Percentiles rank a stretch among this genome's conserved stretches.
Conservation (phyloP, 2,797 vertebrate species). For the Cirrhinus molitorella region DNA sequence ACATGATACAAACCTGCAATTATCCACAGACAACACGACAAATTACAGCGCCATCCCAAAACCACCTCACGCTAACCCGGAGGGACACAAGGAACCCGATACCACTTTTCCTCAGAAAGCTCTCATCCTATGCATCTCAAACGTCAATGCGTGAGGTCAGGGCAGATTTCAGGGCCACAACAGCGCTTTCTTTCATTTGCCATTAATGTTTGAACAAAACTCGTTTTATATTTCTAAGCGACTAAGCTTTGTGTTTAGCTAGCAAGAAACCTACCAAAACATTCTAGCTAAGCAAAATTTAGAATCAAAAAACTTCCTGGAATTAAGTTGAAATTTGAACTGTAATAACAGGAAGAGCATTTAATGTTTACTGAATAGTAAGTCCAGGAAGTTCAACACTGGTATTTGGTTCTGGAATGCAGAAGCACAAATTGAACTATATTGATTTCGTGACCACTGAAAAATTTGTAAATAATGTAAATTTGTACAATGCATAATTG, state of each 20-base stretch:
- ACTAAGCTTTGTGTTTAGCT: neutral
- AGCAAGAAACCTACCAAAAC: neutral
- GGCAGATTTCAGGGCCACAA: neutral
- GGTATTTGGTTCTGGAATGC: neutral
- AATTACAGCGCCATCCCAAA: slow-evolving; percentile 52
- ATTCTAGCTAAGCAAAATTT: neutral
- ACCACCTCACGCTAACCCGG: slow-evolving; percentile 36
- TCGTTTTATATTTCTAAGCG: neutral
- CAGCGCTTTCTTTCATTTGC: neutral
- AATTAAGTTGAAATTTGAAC: neutral
- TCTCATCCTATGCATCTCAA: neutral
- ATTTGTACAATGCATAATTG: neutral
- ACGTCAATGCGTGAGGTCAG: slow-evolving; percentile 1
- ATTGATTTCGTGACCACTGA: no score
- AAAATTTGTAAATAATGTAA: no score
- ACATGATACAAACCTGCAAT: slow-evolving; percentile 51
- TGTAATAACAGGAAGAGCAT: neutral
- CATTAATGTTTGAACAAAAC: neutral
- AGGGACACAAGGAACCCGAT: slow-evolving; percentile 34
- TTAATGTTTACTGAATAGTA: neutral
- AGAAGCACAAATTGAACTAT: neutral
- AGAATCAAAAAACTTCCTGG: neutral
- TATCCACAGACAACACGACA: slow-evolving; percentile 58
- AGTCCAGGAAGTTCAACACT: neutral
- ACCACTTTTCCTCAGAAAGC: slow-evolving; percentile 16